Conservation (phyloP, 2,113 vertebrate genomes). For the Macquaria australasica region DNA sequence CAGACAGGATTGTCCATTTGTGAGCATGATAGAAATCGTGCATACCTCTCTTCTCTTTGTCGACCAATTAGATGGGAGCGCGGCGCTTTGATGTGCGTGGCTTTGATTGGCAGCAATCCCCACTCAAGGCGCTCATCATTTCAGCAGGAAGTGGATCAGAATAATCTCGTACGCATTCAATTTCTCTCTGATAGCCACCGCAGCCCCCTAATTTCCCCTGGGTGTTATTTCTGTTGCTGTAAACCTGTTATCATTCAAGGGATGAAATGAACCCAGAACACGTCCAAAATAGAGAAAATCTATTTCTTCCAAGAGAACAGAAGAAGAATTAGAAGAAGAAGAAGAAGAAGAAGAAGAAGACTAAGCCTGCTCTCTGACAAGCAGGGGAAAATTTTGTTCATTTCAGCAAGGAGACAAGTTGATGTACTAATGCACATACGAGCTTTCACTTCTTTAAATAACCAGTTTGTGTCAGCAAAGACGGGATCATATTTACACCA, state of each 20-base stretch:
- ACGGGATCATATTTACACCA: slow-evolving; percentile 31
- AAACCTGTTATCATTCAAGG: slow-evolving; percentile 76
- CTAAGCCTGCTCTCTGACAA: slow-evolving; percentile 18
- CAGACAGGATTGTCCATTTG: slow-evolving; percentile 44
- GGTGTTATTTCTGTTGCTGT: slow-evolving; percentile 72
- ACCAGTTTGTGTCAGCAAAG: slow-evolving; percentile 41
- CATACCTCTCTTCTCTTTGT: slow-evolving; percentile 45
- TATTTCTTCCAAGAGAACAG: slow-evolving; percentile 42
- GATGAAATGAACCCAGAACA: slow-evolving; percentile 62
- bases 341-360: neutral
- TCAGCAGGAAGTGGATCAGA: slow-evolving; percentile 73
- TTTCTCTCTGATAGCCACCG: slow-evolving; percentile 67
- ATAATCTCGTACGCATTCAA: slow-evolving; percentile 69
- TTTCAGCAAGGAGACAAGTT: slow-evolving; percentile 25
- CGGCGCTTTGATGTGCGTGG: slow-evolving; percentile 10
- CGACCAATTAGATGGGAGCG: slow-evolving; percentile 63
- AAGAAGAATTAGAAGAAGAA: neutral
- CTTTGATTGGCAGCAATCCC: slow-evolving; percentile 72
- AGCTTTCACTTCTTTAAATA: slow-evolving; percentile 46
- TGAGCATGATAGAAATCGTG: slow-evolving; percentile 20
- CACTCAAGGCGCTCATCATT: slow-evolving; percentile 74
- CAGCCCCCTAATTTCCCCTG: slow-evolving; percentile 73
- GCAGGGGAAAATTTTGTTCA: slow-evolving; percentile 17
- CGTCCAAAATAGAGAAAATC: slow-evolving; percentile 41
- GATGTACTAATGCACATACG: slow-evolving; percentile 39